phyloP scores from a whole-genome alignment of 2,797 vertebrate species.

The Sarcoramphus papa region DNA sequence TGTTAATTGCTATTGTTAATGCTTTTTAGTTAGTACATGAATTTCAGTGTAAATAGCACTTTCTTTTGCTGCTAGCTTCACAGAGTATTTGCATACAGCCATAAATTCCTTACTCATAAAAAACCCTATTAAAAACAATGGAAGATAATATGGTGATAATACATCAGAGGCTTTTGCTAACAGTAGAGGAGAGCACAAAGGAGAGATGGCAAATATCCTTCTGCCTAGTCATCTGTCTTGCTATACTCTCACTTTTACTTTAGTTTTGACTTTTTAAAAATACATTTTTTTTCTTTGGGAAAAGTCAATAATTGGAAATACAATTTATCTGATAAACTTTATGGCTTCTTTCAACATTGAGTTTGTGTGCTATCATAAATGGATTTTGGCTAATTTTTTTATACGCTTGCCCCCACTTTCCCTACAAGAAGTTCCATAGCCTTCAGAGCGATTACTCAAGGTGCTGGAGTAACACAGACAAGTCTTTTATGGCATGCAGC shows the following conservation, averaged over 20 bases:
- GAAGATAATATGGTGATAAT: constrained; percentile 7
- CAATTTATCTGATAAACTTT: not conserved
- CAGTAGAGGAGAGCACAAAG: not conserved
- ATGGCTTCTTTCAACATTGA: not conserved
- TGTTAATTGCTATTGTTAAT: constrained; percentile 49
- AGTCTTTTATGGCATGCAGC: not conserved
- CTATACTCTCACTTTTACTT: not conserved
- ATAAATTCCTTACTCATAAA: constrained; percentile 30
- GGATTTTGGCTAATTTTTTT: not conserved
- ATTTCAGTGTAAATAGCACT: constrained; percentile 41
- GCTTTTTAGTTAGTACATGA: constrained; percentile 38
- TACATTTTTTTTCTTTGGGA: not conserved
- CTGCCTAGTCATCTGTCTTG: not conserved
- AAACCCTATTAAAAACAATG: not conserved
- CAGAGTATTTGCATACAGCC: not conserved
- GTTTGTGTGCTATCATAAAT: not conserved
- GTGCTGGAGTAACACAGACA: not conserved
- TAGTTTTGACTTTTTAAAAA: not conserved
- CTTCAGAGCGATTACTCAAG: not conserved
- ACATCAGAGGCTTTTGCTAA: not conserved
- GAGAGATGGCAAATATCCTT: not conserved
- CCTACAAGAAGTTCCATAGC: not conserved
- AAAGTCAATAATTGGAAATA: not conserved
- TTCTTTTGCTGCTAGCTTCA: constrained; percentile 19
- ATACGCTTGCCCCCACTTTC: not conserved